Conservation (phyloP, 2,113 vertebrate genomes). For the human (Homo sapiens) region GRCh38 chr4:55018501-55019000, state of each 20-base stretch:
- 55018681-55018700: not conserved
- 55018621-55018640: not conserved
- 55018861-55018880: not conserved
- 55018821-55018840: not conserved
- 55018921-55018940: not conserved
- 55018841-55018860: not conserved
- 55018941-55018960: not conserved
- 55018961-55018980: not conserved
- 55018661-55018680: constrained; percentile 17
- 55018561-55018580: not conserved
- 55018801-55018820: not conserved
- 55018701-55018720: not conserved
- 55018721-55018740: not conserved
- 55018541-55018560: not conserved
- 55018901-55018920: not conserved
- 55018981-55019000: not conserved
- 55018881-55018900: not conserved
- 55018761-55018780: not conserved
- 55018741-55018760: not conserved
- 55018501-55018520: not conserved
- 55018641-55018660: not conserved
- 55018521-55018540: not conserved
- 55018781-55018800: not conserved
- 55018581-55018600: not conserved
- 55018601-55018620: not conserved